Evolutionary conservation across 2,113 vertebrate species (phyloP).

Genomic region (Platysteira castanea): DNA sequence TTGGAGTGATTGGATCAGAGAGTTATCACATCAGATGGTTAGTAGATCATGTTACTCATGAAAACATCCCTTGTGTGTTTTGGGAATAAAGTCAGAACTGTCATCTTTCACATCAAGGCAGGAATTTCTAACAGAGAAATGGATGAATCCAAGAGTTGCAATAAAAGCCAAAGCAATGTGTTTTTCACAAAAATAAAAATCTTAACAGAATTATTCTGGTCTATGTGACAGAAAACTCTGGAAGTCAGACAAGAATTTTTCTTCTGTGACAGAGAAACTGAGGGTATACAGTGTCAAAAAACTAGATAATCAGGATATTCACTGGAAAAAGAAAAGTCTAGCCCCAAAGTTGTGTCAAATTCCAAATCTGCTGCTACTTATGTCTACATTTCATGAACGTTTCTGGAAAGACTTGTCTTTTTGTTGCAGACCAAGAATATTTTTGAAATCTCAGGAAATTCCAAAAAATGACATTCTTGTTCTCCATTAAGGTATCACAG

Average conservation of each 20-base stretch:
- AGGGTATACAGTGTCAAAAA: not conserved
- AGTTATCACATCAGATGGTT: not conserved
- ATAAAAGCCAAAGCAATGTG: not conserved
- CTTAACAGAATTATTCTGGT: not conserved
- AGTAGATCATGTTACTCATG: not conserved
- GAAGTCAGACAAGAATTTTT: not conserved
- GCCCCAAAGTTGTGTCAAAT: not conserved
- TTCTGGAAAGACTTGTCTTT: not conserved
- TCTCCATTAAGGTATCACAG: not conserved
- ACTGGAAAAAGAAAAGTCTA: not conserved
- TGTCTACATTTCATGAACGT: not conserved
- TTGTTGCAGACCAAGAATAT: not conserved
- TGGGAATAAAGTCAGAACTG: not conserved
- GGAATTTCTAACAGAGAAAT: not conserved
- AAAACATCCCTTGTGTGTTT: not conserved
- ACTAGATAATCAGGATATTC: not conserved
- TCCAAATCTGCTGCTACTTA: not conserved
- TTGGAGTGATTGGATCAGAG: not conserved
- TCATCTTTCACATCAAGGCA: not conserved
- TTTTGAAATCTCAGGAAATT: conserved; percentile 20
- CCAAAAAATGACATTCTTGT: not conserved
- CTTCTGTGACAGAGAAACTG: not conserved
- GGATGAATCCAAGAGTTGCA: not conserved
- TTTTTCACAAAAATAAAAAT: not conserved
- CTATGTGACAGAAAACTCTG: not conserved